Evolutionary conservation across 2,113 vertebrate species (phyloP), one percentile per base, ranked within the genome.

Genomic region (Emydocephalus ijimae): DNA sequence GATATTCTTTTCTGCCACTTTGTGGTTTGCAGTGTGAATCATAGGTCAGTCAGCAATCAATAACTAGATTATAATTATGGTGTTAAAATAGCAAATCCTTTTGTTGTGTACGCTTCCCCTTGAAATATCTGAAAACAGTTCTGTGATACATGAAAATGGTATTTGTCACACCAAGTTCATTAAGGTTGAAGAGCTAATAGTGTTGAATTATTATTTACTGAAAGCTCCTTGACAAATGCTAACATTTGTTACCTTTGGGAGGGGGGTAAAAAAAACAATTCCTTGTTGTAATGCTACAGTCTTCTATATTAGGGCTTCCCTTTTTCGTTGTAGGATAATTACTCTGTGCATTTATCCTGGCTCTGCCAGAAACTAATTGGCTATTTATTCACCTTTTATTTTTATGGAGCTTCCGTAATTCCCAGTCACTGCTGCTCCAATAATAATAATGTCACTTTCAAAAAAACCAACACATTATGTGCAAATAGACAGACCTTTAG

Each of bases 41-140:
- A 91, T 87, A 86, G 93, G 74, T 86, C 56, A 89, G 74, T 91
- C 45, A 85, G 57, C 15, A 14, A 92, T 93, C 88, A 87, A 93
- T 93, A 91, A 52, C 95, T 95, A 95, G 88, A 93, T 91, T 87
- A 69, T 45, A 34, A 91, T 61, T 11, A 3, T 90, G 59, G 89
- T 91, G 55, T 92, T 91, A 88, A 85, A 86, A 14, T 61, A 92
- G 90, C 92, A 91, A 91, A 34, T 29, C 2, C 39, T 96, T 93
- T 85, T 94, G 3, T 90, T 86, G 94, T 59, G 3, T 5, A 20
- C 6, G 81, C 26, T 29, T 89, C 85, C 92, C 43, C 64, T 90
- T 89, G 39, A 96, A 97, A 96, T 89, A 85, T 45, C 95, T 95
- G 93, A 95, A 96, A 74, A 61, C 85, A 91, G n/a, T 81, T 1